phyloP scores from a whole-genome alignment of 2,888 invertebrate species.

The Lagria hirta region DNA sequence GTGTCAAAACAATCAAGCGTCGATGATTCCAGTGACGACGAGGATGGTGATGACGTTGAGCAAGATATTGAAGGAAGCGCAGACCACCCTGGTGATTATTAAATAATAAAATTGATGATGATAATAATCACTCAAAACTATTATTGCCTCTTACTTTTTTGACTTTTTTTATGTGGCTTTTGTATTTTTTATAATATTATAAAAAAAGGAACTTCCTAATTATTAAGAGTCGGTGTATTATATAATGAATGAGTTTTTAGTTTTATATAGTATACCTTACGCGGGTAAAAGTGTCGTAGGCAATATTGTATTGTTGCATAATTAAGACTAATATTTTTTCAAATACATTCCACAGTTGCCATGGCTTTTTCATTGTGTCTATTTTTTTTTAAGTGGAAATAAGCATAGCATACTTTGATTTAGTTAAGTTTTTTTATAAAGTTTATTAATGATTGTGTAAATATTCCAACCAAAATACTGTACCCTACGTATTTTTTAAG shows the following conservation, averaged over 20 bases:
- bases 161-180: constrained; percentile 35
- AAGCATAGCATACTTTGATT: constrained; percentile 25
- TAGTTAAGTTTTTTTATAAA: constrained; percentile 40
- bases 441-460: too few species aligned
- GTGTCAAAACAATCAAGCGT: constrained; percentile 37
- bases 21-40: constrained; percentile 69
- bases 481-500: too few species aligned
- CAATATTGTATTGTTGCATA: constrained; percentile 46
- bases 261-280: constrained; percentile 28
- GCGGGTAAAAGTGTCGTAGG: constrained; percentile 48
- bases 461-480: too few species aligned
- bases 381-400: constrained; percentile 15
- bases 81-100: constrained; percentile 75
- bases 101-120: constrained; percentile 44
- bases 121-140: constrained; percentile 22
- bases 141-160: constrained; percentile 35
- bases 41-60: constrained; percentile 67
- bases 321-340: constrained; percentile 34
- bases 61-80: constrained; percentile 76
- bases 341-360: constrained; percentile 42
- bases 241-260: constrained; percentile 20
- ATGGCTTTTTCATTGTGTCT: constrained; percentile 32
- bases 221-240: constrained; percentile 29
- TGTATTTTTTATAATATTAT: constrained; percentile 36
- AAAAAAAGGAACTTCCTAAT: constrained; percentile 28